phyloP scores from a whole-genome alignment of 2,888 invertebrate species.

The Napeogenes sylphis region DNA sequence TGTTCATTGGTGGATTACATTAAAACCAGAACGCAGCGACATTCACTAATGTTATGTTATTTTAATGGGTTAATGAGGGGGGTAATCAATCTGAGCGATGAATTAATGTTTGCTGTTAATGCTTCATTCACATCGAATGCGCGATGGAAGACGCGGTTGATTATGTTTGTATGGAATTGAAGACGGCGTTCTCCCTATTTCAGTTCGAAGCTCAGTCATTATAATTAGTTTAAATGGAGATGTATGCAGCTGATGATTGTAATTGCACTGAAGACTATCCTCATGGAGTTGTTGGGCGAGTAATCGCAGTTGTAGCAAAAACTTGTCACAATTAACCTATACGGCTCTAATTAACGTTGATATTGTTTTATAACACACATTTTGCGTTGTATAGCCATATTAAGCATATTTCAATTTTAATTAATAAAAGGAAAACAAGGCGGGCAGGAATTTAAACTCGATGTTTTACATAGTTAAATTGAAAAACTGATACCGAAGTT shows the following conservation, averaged over 20 bases:
- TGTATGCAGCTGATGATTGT: not conserved
- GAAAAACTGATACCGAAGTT: too few species aligned
- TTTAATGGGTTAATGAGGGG: constrained; percentile 4
- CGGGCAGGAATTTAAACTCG: too few species aligned
- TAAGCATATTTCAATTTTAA: too few species aligned
- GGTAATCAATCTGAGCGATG: too few species aligned
- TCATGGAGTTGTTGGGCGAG: constrained; percentile 9
- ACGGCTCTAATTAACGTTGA: not conserved
- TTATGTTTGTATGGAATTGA: too few species aligned
- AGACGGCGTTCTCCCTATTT: too few species aligned
- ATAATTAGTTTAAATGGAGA: not conserved
- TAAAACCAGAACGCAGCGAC: not conserved
- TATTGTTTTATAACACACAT: not conserved
- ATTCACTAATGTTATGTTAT: constrained; percentile 4
- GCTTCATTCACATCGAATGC: not conserved
- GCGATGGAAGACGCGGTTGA: not conserved
- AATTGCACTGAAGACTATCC: not conserved
- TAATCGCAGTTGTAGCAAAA: constrained; percentile 10
- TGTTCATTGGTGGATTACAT: constrained; percentile 2
- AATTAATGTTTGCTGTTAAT: too few species aligned
- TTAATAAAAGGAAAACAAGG: too few species aligned
- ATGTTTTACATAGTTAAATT: too few species aligned
- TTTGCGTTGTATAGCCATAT: too few species aligned
- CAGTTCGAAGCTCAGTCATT: not conserved
- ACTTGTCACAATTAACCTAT: constrained; percentile 13